phyloP scores from a whole-genome alignment of 2,797 vertebrate genomes.

The Danio choprae region DNA sequence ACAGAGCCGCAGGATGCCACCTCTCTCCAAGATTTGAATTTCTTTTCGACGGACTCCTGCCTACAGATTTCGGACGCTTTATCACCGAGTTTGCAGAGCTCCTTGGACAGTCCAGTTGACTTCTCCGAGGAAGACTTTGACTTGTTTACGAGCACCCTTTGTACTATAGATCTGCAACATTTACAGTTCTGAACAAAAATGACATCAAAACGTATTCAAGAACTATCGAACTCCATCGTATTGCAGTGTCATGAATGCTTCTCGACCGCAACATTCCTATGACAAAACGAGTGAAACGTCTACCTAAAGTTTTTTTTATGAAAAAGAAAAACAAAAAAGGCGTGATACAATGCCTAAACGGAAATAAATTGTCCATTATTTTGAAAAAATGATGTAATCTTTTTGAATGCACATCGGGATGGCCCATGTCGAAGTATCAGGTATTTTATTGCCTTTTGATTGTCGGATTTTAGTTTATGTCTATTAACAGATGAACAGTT shows the following conservation, averaged over 20 bases:
- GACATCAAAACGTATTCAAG: slow-evolving; percentile 24
- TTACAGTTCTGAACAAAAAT: slow-evolving; percentile 77
- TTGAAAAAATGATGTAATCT: slow-evolving; percentile 59
- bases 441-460: slow-evolving; percentile 74
- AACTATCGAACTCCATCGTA: slow-evolving; percentile 57
- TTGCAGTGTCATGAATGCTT: slow-evolving; percentile 58
- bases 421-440: slow-evolving; percentile 73
- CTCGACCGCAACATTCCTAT: slow-evolving; percentile 73
- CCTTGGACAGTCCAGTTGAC: slow-evolving; percentile 86
- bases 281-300: slow-evolving; percentile 57
- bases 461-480: slow-evolving; percentile 58
- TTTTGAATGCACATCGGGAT: slow-evolving; percentile 66
- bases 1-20: slow-evolving; percentile 76
- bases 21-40: slow-evolving; percentile 81
- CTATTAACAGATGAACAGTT: slow-evolving; percentile 49
- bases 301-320: slow-evolving; percentile 60
- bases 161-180: slow-evolving; percentile 89
- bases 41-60: slow-evolving; percentile 85
- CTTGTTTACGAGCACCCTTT: slow-evolving; percentile 91
- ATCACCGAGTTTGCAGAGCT: slow-evolving; percentile 82
- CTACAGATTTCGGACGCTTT: slow-evolving; percentile 78
- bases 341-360: slow-evolving; percentile 44
- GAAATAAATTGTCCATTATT: slow-evolving; percentile 52
- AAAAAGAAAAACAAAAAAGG: slow-evolving; percentile 33
- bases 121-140: slow-evolving; percentile 95